A percentile compares a stretch with the other conserved stretches of the same genome.
phyloP scores from a whole-genome alignment of 1,140 invertebrate genomes.

The Diplogasteroides magnus region DNA sequence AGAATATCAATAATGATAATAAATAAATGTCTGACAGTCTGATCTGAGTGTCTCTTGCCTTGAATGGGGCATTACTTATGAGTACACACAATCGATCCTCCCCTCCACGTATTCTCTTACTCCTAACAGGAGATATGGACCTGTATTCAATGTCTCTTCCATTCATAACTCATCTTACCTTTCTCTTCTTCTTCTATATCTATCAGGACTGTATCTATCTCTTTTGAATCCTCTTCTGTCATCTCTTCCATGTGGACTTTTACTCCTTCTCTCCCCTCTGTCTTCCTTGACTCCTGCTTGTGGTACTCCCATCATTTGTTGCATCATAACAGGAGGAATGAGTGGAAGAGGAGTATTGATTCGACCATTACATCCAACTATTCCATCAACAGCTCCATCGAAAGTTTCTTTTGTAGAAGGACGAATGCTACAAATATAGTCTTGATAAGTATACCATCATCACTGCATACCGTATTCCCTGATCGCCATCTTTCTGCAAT shows the following conservation, averaged over 20 bases:
- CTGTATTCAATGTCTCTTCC: too few species aligned
- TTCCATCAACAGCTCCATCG: constrained; percentile 20
- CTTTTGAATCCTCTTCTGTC: neutral
- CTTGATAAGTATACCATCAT: neutral
- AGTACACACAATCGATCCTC: neutral
- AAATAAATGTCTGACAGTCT: neutral
- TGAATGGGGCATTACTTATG: neutral
- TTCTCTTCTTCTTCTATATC: neutral
- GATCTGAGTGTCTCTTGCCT: neutral
- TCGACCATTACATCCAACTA: too few species aligned
- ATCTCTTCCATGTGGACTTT: too few species aligned
- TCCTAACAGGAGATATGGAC: neutral
- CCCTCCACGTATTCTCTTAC: neutral
- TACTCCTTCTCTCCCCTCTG: too few species aligned
- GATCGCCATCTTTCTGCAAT: constrained; percentile 16
- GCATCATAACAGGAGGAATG: too few species aligned
- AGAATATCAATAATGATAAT: neutral
- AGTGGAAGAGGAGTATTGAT: too few species aligned
- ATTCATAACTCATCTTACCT: neutral
- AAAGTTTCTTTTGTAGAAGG: constrained; percentile 18
- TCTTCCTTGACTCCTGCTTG: neutral
- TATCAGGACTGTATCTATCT: neutral
- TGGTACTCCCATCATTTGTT: neutral
- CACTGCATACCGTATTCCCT: constrained; percentile 2
- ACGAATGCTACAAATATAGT: constrained; percentile 5